Evolutionary conservation across 2,113 vertebrate species (phyloP).

Genomic region (Prietella phreatophila): DNA sequence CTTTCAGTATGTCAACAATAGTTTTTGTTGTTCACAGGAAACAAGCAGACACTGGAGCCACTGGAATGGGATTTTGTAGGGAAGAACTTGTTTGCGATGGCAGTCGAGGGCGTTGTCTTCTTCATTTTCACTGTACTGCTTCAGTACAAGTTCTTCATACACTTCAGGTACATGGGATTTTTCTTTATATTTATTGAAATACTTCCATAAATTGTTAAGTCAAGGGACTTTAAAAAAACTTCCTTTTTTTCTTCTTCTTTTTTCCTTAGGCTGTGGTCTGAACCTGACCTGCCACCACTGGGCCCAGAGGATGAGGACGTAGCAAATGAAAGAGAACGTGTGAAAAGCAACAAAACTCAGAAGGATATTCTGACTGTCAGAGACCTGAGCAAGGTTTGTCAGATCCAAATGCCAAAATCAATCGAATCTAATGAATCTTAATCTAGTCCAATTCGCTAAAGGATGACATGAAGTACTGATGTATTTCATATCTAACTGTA

Average conservation of each 20-base stretch:
- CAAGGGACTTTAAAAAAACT: background rate
- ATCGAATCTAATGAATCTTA: too few species aligned
- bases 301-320: conserved; percentile 76
- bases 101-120: conserved; percentile 71
- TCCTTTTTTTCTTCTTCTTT: background rate
- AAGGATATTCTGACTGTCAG: conserved; percentile 72
- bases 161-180: conserved; percentile 58
- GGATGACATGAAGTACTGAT: background rate
- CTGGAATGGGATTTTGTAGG: conserved; percentile 78
- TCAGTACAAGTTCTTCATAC: conserved; percentile 77
- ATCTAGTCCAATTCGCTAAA: background rate
- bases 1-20: background rate
- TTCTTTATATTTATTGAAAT: background rate
- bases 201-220: background rate
- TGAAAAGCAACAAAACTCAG: conserved; percentile 65
- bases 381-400: conserved; percentile 66
- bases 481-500: background rate
- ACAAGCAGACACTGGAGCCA: conserved; percentile 67
- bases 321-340: conserved; percentile 70
- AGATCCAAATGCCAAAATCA: conserved; percentile 18
- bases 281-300: conserved; percentile 64
- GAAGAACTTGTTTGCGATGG: conserved; percentile 79
- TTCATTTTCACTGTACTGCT: conserved; percentile 77
- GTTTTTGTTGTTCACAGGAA: conserved; percentile 59
- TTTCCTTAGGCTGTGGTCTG: conserved; percentile 60